These are phyloP conservation scores for Stegana nigrithorax DNA, from an alignment of 2,888 invertebrate species.

Conservation along the genomic window DNA sequence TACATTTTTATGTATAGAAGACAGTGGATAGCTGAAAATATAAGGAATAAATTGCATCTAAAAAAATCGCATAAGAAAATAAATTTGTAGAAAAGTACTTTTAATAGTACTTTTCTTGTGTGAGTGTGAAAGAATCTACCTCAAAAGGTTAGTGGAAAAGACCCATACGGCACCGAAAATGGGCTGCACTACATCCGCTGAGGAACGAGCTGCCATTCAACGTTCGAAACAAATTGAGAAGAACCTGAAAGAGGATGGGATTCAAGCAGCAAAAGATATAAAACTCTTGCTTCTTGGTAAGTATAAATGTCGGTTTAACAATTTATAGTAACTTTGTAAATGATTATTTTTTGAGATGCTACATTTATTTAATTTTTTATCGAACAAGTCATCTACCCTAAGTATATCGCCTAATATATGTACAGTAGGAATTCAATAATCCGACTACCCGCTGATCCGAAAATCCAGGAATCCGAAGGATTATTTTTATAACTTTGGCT, in stretches of 20 bases:
- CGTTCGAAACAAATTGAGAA: slow-evolving; percentile 98
- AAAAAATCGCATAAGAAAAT: slow-evolving; percentile 23
- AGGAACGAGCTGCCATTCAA: slow-evolving; percentile 97
- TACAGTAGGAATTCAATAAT: too few relatives aligned
- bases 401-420: not conserved
- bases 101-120: too few relatives aligned
- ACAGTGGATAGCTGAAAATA: not conserved
- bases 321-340: not conserved
- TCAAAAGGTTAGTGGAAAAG: slow-evolving; percentile 8
- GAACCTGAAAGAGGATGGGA: slow-evolving; percentile 97
- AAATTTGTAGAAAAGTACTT: slow-evolving; percentile 28
- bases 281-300: slow-evolving; percentile 96
- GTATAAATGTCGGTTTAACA: slow-evolving; percentile 50
- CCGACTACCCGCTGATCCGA: too few relatives aligned
- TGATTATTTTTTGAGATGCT: not conserved
- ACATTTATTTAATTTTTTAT: not conserved
- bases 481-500: too few relatives aligned
- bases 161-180: slow-evolving; percentile 70
- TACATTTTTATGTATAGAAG: too few relatives aligned
- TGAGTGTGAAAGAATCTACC: too few relatives aligned
- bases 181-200: slow-evolving; percentile 99
- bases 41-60: slow-evolving; percentile 17
- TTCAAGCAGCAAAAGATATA: slow-evolving; percentile 98
- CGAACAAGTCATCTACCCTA: not conserved
- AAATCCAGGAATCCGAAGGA: too few relatives aligned